A percentile compares a stretch with the other conserved stretches of the same genome.
phyloP scores from a whole-genome alignment of 2,888 invertebrate genomes.

The Apoderus coryli region DNA sequence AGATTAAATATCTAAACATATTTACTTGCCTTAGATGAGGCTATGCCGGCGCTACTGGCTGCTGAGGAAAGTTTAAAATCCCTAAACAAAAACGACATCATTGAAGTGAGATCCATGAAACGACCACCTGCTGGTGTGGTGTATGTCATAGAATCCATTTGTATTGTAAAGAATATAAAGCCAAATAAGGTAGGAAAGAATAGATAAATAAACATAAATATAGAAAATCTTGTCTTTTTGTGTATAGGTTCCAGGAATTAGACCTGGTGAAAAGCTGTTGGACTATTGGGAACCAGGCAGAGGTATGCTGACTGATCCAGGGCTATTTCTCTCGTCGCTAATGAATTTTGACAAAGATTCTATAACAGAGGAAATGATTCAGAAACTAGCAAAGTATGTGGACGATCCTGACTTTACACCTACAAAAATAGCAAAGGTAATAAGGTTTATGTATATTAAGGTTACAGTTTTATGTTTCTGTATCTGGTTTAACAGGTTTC shows the following conservation, averaged over 20 bases:
- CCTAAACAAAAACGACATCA: constrained; percentile 81
- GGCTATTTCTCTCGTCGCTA: constrained; percentile 65
- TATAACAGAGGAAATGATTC: constrained; percentile 67
- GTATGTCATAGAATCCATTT: constrained; percentile 69
- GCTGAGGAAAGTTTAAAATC: constrained; percentile 79
- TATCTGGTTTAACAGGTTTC: constrained; percentile 50
- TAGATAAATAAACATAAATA: background rate
- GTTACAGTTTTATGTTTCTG: too few relatives aligned
- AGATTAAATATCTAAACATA: too few relatives aligned
- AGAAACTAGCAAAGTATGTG: constrained; percentile 64
- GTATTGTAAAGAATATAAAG: constrained; percentile 66
- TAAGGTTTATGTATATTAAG: too few relatives aligned
- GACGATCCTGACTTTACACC: constrained; percentile 69
- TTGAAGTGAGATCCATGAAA: constrained; percentile 85
- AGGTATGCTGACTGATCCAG: constrained; percentile 65
- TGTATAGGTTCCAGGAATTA: constrained; percentile 42
- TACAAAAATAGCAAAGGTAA: constrained; percentile 53
- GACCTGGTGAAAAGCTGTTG: constrained; percentile 64
- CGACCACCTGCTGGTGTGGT: constrained; percentile 78
- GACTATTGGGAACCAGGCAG: constrained; percentile 88
- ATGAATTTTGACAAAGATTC: constrained; percentile 80
- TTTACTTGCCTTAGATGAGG: constrained; percentile 41
- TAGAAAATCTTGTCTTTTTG: background rate
- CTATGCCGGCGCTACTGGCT: constrained; percentile 73
- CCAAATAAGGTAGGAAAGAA: constrained; percentile 48